phyloP scores from a whole-genome alignment of 2,888 invertebrate genomes.

The Panopea generosa region DNA sequence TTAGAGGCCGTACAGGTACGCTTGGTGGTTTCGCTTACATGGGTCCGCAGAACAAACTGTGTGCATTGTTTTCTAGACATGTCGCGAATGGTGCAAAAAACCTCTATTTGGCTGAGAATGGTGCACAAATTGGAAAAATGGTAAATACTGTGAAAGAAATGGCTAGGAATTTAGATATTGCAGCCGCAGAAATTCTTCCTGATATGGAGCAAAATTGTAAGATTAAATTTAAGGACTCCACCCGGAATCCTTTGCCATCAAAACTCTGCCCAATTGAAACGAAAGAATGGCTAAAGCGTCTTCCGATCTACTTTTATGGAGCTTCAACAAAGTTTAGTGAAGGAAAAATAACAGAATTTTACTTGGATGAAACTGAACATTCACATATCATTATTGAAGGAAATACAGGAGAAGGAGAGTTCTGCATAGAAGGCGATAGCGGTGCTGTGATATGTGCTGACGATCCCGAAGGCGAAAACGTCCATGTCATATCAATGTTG shows the following conservation, averaged over 20 bases:
- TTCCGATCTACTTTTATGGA: constrained; percentile 33
- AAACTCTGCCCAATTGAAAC: not conserved
- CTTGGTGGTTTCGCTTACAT: constrained; percentile 17
- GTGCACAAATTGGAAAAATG: constrained; percentile 5
- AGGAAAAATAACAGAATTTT: constrained; percentile 15
- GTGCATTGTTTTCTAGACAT: constrained; percentile 14
- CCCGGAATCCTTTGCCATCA: not conserved
- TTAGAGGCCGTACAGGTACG: constrained; percentile 4
- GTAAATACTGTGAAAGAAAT: not conserved
- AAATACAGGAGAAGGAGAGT: not conserved
- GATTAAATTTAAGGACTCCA: constrained; percentile 1
- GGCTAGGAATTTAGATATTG: not conserved
- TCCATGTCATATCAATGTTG: constrained; percentile 29
- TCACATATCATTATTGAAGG: not conserved
- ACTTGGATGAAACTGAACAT: not conserved
- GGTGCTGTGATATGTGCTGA: constrained; percentile 34
- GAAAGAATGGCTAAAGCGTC: not conserved
- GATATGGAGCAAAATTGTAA: not conserved
- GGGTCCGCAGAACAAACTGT: not conserved
- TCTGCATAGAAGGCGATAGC: constrained; percentile 22
- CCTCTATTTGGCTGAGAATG: constrained; percentile 1
- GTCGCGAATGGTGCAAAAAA: constrained; percentile 5
- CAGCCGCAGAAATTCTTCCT: constrained; percentile 4
- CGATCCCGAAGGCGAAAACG: constrained; percentile 19
- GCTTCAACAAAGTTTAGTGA: constrained; percentile 20